Evolutionary conservation across 2,888 invertebrate genomes (phyloP).

Genomic region (Limenitis camilla): DNA sequence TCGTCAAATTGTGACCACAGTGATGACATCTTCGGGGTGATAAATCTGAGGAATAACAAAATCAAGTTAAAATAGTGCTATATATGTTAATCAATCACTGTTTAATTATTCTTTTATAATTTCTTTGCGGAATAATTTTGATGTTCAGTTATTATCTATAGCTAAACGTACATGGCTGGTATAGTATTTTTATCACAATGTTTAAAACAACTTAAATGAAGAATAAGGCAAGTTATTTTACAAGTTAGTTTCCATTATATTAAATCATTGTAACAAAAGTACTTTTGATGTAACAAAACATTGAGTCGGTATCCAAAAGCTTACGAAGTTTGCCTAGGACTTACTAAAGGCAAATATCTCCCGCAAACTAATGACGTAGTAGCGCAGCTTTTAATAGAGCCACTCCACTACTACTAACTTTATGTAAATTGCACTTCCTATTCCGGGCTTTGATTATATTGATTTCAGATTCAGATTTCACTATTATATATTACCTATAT

Average conservation of each 20-base stretch:
- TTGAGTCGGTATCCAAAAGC: background rate
- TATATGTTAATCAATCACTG: background rate
- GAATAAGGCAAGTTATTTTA: too few relatives aligned
- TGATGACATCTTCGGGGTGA: slow-evolving; percentile 36
- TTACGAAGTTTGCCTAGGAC: background rate
- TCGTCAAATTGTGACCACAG: slow-evolving; percentile 33
- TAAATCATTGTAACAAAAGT: background rate
- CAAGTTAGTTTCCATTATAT: too few relatives aligned
- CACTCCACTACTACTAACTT: slow-evolving; percentile 19
- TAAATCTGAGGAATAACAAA: slow-evolving; percentile 31
- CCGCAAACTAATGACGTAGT: slow-evolving; percentile 16
- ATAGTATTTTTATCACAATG: too few relatives aligned
- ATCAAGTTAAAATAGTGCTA: background rate
- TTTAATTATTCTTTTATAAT: too few relatives aligned
- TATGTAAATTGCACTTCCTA: slow-evolving; percentile 14
- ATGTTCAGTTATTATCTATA: too few relatives aligned
- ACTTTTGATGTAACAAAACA: background rate
- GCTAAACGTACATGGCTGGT: too few relatives aligned
- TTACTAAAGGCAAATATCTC: slow-evolving; percentile 9
- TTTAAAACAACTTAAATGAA: too few relatives aligned
- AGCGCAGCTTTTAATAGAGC: slow-evolving; percentile 15
- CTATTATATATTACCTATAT: too few relatives aligned
- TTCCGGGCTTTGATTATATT: slow-evolving; percentile 6
- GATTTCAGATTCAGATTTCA: too few relatives aligned
- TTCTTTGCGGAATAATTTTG: too few relatives aligned